Conservation (phyloP, 2,113 vertebrate species). For the Pelodiscus sinensis region DNA sequence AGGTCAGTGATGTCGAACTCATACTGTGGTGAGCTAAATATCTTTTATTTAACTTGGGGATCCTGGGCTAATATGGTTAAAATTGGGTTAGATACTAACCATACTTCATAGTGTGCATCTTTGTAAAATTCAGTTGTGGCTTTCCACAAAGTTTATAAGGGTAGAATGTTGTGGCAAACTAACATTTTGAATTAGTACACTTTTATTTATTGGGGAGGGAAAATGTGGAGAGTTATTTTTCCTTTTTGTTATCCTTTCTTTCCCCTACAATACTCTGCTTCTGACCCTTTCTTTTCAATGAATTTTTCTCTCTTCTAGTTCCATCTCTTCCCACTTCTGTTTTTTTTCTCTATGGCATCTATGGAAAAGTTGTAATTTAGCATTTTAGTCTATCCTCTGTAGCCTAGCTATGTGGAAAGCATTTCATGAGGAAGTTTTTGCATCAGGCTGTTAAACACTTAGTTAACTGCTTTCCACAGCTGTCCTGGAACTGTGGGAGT, state of each 20-base stretch:
- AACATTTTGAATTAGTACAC: neutral
- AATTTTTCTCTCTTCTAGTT: neutral
- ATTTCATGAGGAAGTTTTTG: neutral
- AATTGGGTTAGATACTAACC: neutral
- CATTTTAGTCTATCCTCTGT: neutral
- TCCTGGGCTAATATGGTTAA: neutral
- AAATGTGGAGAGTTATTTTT: neutral
- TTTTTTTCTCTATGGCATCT: neutral
- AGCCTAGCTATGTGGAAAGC: neutral
- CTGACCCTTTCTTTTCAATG: neutral
- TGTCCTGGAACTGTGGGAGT: neutral
- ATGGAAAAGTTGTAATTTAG: neutral
- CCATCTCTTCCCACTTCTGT: neutral
- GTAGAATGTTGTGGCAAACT: neutral
- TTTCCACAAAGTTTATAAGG: neutral
- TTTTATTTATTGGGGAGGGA: neutral
- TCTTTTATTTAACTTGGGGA: constrained; percentile 18
- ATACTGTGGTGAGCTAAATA: constrained; percentile 43
- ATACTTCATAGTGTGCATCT: neutral
- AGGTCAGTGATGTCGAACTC: constrained; percentile 68
- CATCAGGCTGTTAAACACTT: neutral
- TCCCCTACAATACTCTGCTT: neutral
- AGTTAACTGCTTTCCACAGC: neutral
- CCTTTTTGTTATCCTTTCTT: rapidly evolving
- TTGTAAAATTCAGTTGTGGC: neutral